Evolutionary conservation across 2,113 vertebrate genomes (phyloP).

Genomic region (Rhineura floridana): DNA sequence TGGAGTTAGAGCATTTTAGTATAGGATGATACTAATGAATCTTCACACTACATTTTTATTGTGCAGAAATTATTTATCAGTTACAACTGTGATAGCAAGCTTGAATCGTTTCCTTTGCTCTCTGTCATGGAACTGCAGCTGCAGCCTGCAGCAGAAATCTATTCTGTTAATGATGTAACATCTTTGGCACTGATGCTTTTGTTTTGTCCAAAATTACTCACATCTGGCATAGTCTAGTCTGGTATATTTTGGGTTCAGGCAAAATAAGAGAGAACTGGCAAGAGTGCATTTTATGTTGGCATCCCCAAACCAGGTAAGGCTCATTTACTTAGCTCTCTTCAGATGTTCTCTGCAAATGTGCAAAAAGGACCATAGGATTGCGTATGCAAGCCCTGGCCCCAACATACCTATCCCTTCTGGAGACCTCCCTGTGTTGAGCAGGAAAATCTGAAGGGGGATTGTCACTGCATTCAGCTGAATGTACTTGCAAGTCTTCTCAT

Average conservation of each 20-base stretch:
- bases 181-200: background rate
- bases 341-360: background rate
- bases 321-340: background rate
- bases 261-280: background rate
- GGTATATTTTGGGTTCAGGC: background rate
- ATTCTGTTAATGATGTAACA: background rate
- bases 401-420: background rate
- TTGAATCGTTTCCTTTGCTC: background rate
- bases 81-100: conserved; percentile 15
- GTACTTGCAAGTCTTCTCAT: too few relatives aligned
- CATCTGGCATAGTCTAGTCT: conserved; percentile 1
- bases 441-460: too few relatives aligned
- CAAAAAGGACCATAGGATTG: background rate
- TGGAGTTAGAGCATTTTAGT: background rate
- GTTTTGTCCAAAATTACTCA: conserved; percentile 11
- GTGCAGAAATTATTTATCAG: background rate
- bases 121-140: background rate
- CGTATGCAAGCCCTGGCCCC: background rate
- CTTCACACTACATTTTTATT: conserved; percentile 23
- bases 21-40: background rate
- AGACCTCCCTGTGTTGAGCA: too few relatives aligned
- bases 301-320: background rate
- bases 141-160: background rate
- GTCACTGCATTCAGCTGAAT: too few relatives aligned
- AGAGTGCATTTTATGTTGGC: background rate